phyloP scores from a whole-genome alignment of 2,113 vertebrate species.

The Daphoenositta chrysoptera region DNA sequence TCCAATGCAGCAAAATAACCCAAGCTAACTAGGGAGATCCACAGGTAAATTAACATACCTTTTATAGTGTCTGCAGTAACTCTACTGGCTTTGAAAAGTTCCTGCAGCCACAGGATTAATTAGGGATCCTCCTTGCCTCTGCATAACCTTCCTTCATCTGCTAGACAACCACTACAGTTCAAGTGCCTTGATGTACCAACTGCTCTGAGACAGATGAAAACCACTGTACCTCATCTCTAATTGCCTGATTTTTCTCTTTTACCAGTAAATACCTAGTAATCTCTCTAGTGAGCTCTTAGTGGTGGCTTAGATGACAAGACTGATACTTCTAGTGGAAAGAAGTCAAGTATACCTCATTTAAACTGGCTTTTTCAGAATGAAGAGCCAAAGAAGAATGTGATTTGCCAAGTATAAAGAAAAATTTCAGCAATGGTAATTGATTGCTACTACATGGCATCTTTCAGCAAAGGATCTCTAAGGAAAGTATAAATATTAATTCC shows the following conservation, averaged over 20 bases:
- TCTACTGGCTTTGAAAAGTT: not conserved
- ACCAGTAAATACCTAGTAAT: not conserved
- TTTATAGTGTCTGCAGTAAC: not conserved
- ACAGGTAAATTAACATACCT: not conserved
- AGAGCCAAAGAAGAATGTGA: not conserved
- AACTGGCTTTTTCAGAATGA: not conserved
- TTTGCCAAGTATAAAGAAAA: not conserved
- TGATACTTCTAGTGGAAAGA: not conserved
- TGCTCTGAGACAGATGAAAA: not conserved
- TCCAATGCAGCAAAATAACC: not conserved
- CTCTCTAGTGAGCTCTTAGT: not conserved
- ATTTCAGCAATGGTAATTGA: not conserved
- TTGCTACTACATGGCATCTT: not conserved
- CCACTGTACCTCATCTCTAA: not conserved
- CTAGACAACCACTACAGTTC: not conserved
- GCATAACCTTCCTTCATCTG: not conserved
- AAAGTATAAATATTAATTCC: not conserved
- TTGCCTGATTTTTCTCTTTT: not conserved
- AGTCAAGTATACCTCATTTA: not conserved
- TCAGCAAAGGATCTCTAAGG: not conserved
- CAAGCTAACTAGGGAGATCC: not conserved
- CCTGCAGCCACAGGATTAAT: not conserved
- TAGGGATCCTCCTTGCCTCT: not conserved
- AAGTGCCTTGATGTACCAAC: not conserved
- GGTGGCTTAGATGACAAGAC: not conserved